Conservation (phyloP, 2,113 vertebrate genomes). For the Muntiacus muntjak region DNA sequence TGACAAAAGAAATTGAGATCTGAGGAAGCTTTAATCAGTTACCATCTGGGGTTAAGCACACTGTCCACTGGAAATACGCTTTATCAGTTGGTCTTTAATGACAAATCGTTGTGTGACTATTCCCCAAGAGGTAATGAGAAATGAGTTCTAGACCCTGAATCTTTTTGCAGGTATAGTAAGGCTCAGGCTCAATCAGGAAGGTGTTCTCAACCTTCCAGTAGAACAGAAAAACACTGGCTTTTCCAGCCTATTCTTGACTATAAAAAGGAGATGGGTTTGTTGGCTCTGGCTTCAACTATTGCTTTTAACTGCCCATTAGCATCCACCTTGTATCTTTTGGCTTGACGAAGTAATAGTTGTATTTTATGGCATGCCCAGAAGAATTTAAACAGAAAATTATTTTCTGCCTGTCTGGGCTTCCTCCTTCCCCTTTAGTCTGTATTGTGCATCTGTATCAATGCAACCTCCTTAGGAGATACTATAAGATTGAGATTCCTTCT, state of each 20-base stretch:
- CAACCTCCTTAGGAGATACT: not conserved
- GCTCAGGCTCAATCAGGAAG: not conserved
- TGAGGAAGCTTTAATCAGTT: not conserved
- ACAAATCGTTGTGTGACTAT: not conserved
- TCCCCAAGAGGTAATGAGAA: not conserved
- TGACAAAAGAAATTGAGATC: slow-evolving; percentile 12
- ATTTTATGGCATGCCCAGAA: not conserved
- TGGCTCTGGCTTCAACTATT: not conserved
- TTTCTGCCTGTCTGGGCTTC: not conserved
- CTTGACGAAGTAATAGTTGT: not conserved
- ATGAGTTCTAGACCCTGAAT: not conserved
- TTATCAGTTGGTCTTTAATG: slow-evolving; percentile 13
- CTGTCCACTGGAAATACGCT: not conserved
- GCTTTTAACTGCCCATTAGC: not conserved
- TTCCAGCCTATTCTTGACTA: not conserved
- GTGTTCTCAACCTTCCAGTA: not conserved
- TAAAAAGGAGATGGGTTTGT: not conserved
- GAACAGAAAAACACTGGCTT: not conserved
- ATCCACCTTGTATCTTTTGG: not conserved
- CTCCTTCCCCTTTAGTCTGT: not conserved
- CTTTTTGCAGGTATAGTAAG: not conserved
- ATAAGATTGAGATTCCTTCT: no score
- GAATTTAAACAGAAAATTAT: not conserved
- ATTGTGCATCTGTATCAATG: not conserved
- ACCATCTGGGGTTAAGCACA: not conserved